Conservation (phyloP, 1,140 invertebrate genomes). For the Penaeus indicus region DNA sequence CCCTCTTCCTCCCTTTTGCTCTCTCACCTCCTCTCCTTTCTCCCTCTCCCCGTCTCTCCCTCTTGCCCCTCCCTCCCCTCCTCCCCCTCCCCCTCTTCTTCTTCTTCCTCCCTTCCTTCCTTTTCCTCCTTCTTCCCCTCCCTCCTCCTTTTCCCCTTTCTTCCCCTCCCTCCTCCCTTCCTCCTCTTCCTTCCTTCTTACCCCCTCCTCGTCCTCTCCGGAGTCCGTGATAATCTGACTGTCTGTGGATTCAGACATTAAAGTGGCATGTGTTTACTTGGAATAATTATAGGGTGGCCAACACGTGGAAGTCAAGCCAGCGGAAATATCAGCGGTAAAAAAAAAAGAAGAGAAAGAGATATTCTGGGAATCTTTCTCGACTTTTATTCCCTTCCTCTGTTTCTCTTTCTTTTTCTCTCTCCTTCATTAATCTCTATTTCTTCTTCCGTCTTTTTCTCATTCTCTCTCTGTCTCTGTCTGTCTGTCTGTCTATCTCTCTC, state of each 20-base stretch:
- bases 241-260: too few species aligned
- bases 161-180: too few species aligned
- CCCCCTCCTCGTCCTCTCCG: too few species aligned
- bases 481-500: too few species aligned
- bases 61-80: neutral
- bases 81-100: neutral
- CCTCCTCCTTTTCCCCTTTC: neutral
- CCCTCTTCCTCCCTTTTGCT: neutral
- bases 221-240: too few species aligned
- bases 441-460: too few species aligned
- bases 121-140: neutral
- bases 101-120: neutral
- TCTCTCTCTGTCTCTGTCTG: too few species aligned
- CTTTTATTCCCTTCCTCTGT: neutral
- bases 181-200: neutral
- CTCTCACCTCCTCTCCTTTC: neutral
- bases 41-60: neutral
- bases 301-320: too few species aligned
- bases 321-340: too few species aligned
- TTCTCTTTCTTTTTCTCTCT: conserved; percentile 19
- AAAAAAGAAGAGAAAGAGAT: too few species aligned
- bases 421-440: neutral
- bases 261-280: too few species aligned
- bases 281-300: too few species aligned
- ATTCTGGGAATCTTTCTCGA: neutral